Conservation (phyloP, 2,888 invertebrate species). For the Seira musarum region DNA sequence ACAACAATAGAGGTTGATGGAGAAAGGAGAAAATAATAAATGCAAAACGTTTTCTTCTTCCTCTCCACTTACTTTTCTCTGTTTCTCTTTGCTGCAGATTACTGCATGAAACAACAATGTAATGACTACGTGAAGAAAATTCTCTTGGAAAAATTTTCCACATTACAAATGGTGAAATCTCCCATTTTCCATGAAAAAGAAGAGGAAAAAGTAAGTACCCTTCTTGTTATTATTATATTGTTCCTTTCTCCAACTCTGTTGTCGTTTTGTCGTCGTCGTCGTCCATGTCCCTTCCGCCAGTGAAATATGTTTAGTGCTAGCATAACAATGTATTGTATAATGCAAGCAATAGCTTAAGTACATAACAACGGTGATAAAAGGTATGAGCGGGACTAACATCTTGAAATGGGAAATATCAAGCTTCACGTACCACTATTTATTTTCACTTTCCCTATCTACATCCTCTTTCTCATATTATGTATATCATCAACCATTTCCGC, state of each 20-base stretch:
- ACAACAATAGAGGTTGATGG: constrained; percentile 21
- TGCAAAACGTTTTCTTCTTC: constrained; percentile 40
- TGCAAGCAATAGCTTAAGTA: constrained; percentile 8
- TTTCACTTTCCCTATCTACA: constrained; percentile 24
- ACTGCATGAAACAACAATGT: constrained; percentile 4
- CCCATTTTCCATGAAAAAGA: no score
- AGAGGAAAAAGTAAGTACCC: neutral
- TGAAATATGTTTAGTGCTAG: constrained; percentile 33
- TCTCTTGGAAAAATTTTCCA: neutral
- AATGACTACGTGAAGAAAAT: neutral
- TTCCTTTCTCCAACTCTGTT: no score
- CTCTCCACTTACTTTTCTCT: constrained; percentile 13
- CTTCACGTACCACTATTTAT: constrained; percentile 40
- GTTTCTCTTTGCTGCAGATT: constrained; percentile 35
- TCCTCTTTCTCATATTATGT: neutral
- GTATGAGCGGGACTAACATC: constrained; percentile 14
- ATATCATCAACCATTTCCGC: no score
- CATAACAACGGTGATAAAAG: constrained; percentile 18
- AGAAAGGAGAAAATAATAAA: constrained; percentile 29
- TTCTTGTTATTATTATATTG: constrained; percentile 22
- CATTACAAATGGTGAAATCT: neutral
- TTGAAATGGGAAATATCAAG: constrained; percentile 37
- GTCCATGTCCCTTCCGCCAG: constrained; percentile 27
- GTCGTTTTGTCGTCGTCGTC: constrained; percentile 7
- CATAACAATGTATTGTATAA: neutral